Conservation (phyloP, 2,888 invertebrate species). For the Aphrophora alni region DNA sequence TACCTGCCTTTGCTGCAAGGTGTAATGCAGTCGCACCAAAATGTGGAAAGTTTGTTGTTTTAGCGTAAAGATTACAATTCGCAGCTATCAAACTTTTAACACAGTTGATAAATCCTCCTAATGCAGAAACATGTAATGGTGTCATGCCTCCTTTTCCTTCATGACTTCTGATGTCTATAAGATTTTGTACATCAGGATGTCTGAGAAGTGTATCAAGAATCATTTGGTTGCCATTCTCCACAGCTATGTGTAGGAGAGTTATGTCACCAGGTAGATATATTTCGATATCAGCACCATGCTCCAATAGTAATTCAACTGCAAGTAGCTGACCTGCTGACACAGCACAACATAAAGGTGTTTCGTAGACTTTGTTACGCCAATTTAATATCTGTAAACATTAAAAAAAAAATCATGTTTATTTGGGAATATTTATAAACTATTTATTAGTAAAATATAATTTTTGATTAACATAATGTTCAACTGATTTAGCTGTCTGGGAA, state of each 20-base stretch:
- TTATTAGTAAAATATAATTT: no score
- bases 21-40: slow-evolving; percentile 53
- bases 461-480: no score
- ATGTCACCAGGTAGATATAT: slow-evolving; percentile 55
- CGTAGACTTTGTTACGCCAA: slow-evolving; percentile 42
- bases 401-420: no score
- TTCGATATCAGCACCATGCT: slow-evolving; percentile 60
- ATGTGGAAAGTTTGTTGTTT: slow-evolving; percentile 58
- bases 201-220: slow-evolving; percentile 62
- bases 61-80: slow-evolving; percentile 59
- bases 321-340: slow-evolving; percentile 61
- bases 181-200: slow-evolving; percentile 48
- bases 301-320: slow-evolving; percentile 60
- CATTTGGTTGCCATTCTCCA: slow-evolving; percentile 62
- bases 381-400: slow-evolving; percentile 59
- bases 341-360: slow-evolving; percentile 64
- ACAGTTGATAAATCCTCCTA: slow-evolving; percentile 61
- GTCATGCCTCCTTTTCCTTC: slow-evolving; percentile 59
- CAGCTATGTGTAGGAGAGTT: slow-evolving; percentile 67
- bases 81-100: slow-evolving; percentile 59
- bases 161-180: slow-evolving; percentile 22
- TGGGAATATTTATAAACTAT: no score
- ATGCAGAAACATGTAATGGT: slow-evolving; percentile 64
- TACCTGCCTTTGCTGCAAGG: slow-evolving; percentile 50
- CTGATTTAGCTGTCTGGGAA: no score